phyloP scores from a whole-genome alignment of 2,797 vertebrate genomes.

The Pangasius mekongensis region DNA sequence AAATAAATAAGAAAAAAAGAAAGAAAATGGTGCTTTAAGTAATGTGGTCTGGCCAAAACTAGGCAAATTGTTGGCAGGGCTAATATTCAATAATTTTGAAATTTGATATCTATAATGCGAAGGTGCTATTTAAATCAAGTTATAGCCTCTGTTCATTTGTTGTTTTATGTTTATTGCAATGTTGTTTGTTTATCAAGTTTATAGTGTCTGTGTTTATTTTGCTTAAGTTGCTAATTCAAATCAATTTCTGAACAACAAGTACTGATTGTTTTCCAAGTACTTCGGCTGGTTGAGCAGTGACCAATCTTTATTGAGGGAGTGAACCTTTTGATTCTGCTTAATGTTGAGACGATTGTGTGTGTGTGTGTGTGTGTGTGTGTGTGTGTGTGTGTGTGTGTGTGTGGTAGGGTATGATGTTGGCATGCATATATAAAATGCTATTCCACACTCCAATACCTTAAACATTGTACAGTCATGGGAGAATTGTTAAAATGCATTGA shows the following conservation, averaged over 20 bases:
- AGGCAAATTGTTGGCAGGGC: conserved; percentile 4
- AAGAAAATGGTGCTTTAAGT: not conserved
- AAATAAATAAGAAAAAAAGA: not conserved
- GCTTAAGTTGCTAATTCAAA: not conserved
- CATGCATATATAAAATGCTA: conserved; percentile 24
- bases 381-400: not conserved
- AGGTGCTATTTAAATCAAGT: conserved; percentile 42
- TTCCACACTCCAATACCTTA: not conserved
- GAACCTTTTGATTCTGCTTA: conserved; percentile 38
- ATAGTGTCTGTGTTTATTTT: not conserved
- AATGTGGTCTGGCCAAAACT: not conserved
- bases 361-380: conserved; percentile 19
- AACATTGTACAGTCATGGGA: conserved; percentile 17
- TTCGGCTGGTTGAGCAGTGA: conserved; percentile 81
- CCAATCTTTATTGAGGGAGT: conserved; percentile 66
- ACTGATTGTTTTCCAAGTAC: conserved; percentile 70
- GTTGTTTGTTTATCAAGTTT: conserved; percentile 26
- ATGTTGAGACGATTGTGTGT: conserved; percentile 16
- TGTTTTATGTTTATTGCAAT: conserved; percentile 51
- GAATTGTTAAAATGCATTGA: not conserved
- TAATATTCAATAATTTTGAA: not conserved
- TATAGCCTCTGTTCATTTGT: not conserved
- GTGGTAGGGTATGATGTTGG: conserved; percentile 22
- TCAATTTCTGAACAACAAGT: conserved; percentile 61
- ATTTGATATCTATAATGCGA: conserved; percentile 23